A percentile compares a stretch with the other conserved stretches of the same genome.
These are phyloP conservation scores for Spea multiplicata DNA, from an alignment of 2,113 vertebrate genomes.

Conservation along the genomic window DNA sequence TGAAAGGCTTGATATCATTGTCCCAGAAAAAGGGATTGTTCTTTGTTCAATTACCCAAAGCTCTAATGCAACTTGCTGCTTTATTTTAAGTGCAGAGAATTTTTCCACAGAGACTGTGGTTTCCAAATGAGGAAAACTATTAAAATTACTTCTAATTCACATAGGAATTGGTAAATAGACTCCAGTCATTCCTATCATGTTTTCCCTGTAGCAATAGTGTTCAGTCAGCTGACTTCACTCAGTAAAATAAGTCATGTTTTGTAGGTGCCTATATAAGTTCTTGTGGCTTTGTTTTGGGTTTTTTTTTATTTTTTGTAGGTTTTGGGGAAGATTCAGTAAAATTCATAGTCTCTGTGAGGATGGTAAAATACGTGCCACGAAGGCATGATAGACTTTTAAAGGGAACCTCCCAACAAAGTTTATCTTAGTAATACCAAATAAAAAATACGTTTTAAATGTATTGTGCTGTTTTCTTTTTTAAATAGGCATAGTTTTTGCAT, in stretches of 20 bases:
- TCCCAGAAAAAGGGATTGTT: conserved; percentile 11
- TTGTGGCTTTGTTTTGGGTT: background rate
- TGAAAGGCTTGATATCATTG: conserved; percentile 9
- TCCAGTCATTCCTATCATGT: conserved; percentile 31
- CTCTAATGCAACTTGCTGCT: conserved; percentile 22
- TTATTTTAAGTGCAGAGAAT: conserved; percentile 36
- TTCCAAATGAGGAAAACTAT: conserved; percentile 44
- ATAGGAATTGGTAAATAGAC: conserved; percentile 35
- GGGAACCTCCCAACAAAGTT: too few species aligned
- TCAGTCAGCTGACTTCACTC: conserved; percentile 19
- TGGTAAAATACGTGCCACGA: too few species aligned
- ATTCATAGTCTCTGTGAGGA: background rate
- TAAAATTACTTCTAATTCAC: conserved; percentile 44
- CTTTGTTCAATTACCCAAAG: conserved; percentile 31
- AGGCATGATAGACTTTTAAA: too few species aligned
- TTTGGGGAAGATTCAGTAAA: background rate
- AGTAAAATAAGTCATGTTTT: conserved; percentile 17
- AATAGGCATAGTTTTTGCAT: too few species aligned
- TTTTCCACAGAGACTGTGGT: conserved; percentile 35
- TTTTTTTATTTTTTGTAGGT: background rate
- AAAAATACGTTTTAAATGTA: too few species aligned
- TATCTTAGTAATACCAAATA: too few species aligned
- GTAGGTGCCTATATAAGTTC: background rate
- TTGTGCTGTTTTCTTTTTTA: too few species aligned
- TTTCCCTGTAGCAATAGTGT: conserved; percentile 38